A percentile compares a stretch with the other conserved stretches of the same genome.
These are phyloP conservation scores for Mastomys natalensis DNA, from an alignment of 2,113 vertebrate genomes.

Conservation along the genomic window DNA sequence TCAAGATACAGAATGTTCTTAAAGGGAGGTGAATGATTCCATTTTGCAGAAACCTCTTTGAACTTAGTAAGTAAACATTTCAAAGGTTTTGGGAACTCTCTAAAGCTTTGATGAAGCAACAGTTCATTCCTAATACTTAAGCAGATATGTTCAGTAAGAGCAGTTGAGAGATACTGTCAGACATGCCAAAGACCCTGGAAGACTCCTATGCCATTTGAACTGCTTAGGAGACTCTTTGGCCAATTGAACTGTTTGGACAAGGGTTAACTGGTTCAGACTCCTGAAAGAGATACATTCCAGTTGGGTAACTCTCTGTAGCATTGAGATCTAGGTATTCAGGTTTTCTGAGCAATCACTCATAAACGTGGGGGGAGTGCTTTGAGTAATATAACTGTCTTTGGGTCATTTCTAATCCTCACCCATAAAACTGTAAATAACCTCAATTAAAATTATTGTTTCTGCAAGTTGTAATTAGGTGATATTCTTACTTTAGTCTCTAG, in stretches of 20 bases:
- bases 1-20: neutral
- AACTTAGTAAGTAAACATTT: neutral
- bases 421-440: neutral
- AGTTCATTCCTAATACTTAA: neutral
- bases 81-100: neutral
- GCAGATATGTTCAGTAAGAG: neutral
- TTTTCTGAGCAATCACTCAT: neutral
- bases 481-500: neutral
- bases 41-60: neutral
- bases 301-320: neutral
- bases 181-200: neutral
- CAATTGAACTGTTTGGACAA: neutral
- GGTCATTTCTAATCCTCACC: neutral
- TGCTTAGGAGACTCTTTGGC: no score
- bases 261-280: neutral
- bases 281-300: neutral
- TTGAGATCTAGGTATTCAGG: neutral
- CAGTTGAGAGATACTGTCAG: neutral
- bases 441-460: neutral
- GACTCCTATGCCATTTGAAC: neutral
- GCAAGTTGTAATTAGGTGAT: neutral
- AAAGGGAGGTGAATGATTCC: neutral
- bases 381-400: neutral
- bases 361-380: rapidly evolving
- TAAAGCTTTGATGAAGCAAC: no score